Conservation (phyloP, 2,113 vertebrate genomes). For the Hippoglossus stenolepis region DNA sequence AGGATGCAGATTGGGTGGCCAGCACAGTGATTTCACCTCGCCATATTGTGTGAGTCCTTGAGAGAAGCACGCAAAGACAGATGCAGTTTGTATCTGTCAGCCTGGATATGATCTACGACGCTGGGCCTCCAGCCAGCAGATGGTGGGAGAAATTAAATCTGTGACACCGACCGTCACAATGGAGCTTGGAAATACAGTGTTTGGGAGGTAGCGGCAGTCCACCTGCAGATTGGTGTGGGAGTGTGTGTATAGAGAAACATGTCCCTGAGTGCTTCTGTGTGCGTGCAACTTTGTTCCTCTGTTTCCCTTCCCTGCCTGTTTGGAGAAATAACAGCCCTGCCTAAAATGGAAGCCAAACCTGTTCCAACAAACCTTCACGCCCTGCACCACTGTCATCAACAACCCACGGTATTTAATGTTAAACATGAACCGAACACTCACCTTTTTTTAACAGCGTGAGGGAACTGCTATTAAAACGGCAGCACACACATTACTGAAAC, state of each 20-base stretch:
- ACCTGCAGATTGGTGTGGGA: constrained; percentile 60
- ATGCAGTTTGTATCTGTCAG: constrained; percentile 84
- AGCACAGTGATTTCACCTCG: constrained; percentile 62
- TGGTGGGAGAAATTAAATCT: constrained; percentile 83
- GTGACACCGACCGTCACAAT: constrained; percentile 73
- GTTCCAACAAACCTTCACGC: constrained; percentile 4
- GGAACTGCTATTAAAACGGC: constrained; percentile 11
- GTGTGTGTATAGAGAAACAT: not conserved
- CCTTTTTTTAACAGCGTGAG: not conserved
- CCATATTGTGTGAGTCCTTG: constrained; percentile 82
- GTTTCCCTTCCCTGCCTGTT: constrained; percentile 18
- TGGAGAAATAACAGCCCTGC: constrained; percentile 40
- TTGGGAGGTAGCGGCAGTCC: constrained; percentile 42
- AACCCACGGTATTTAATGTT: not conserved
- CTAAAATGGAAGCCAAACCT: constrained; percentile 19
- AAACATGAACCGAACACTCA: constrained; percentile 6
- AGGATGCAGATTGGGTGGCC: constrained; percentile 66
- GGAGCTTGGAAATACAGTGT: constrained; percentile 65
- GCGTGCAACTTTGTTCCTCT: constrained; percentile 13
- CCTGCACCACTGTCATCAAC: not conserved
- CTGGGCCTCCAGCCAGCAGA: constrained; percentile 82
- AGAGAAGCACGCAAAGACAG: constrained; percentile 77
- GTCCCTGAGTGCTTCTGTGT: constrained; percentile 7
- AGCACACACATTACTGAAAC: constrained; percentile 15
- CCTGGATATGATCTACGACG: constrained; percentile 77